phyloP scores from a whole-genome alignment of 2,888 invertebrate species.

The Hirtodrosophila trivittata region DNA sequence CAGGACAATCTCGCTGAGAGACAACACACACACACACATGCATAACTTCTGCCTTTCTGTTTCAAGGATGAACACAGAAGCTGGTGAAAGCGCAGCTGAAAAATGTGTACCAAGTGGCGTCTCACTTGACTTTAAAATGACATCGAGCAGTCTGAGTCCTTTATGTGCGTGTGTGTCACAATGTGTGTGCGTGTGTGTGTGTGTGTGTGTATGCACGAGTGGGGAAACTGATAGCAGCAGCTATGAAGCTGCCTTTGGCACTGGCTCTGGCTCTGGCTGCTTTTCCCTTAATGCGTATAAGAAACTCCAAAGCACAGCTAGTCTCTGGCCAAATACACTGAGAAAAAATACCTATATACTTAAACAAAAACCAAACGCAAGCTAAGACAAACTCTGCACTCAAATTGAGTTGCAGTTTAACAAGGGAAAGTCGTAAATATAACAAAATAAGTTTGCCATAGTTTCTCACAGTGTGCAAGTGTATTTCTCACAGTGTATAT shows the following conservation, averaged over 20 bases:
- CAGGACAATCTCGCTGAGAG: slow-evolving; percentile 18
- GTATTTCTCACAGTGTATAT: slow-evolving; percentile 21
- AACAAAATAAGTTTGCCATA: too few relatives aligned
- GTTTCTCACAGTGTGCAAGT: too few relatives aligned
- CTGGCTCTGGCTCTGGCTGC: slow-evolving; percentile 7
- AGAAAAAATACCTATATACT: too few relatives aligned
- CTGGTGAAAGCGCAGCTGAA: slow-evolving; percentile 18
- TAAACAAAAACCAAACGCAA: too few relatives aligned
- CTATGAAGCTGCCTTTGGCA: not conserved
- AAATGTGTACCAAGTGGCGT: slow-evolving; percentile 48
- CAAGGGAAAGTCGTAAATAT: too few relatives aligned
- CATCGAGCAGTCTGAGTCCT: slow-evolving; percentile 42
- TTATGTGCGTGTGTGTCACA: not conserved
- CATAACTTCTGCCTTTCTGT: not conserved
- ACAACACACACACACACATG: slow-evolving; percentile 1
- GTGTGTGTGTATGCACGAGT: slow-evolving; percentile 11
- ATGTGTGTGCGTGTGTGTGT: slow-evolving; percentile 2
- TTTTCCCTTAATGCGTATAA: slow-evolving; percentile 16
- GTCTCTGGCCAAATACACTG: too few relatives aligned
- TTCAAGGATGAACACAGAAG: slow-evolving; percentile 1
- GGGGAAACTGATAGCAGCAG: slow-evolving; percentile 48
- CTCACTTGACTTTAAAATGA: slow-evolving; percentile 71
- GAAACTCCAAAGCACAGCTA: slow-evolving; percentile 4
- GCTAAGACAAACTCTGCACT: too few relatives aligned
- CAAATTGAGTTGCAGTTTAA: too few relatives aligned